Evolutionary conservation across 2,113 vertebrate species (phyloP).

Genomic region (Glareola pratincola): DNA sequence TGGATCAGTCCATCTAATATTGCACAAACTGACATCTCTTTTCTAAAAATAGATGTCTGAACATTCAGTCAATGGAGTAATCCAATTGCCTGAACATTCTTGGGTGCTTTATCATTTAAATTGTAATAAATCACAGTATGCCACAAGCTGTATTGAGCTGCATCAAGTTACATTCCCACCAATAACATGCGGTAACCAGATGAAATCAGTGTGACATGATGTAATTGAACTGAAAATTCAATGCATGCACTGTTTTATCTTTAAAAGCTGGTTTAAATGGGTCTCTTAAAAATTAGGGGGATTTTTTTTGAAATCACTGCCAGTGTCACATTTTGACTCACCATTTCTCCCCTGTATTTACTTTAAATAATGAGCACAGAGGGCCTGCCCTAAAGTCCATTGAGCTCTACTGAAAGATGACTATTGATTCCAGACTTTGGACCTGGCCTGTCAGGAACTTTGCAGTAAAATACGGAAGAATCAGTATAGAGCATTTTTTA

Average conservation of each 20-base stretch:
- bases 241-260: conserved; percentile 56
- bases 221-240: conserved; percentile 38
- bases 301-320: conserved; percentile 1
- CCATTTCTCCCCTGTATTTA: not conserved
- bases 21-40: conserved; percentile 52
- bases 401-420: not conserved
- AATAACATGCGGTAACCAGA: conserved; percentile 68
- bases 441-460: not conserved
- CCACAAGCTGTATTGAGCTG: conserved; percentile 51
- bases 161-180: conserved; percentile 44
- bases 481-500: not conserved
- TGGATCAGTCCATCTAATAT: conserved; percentile 42
- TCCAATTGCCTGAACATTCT: conserved; percentile 75
- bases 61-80: conserved; percentile 72
- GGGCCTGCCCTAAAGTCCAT: not conserved
- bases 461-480: not conserved
- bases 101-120: conserved; percentile 75
- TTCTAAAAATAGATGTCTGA: conserved; percentile 73
- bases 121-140: conserved; percentile 74
- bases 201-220: conserved; percentile 48
- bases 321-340: not conserved
- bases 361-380: not conserved
- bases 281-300: not conserved
- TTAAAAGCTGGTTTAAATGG: not conserved
- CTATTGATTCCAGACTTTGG: conserved; percentile 12